Base-by-base conservation (phyloP, 2,888 invertebrate species). In the Nowickia ferox region DNA sequence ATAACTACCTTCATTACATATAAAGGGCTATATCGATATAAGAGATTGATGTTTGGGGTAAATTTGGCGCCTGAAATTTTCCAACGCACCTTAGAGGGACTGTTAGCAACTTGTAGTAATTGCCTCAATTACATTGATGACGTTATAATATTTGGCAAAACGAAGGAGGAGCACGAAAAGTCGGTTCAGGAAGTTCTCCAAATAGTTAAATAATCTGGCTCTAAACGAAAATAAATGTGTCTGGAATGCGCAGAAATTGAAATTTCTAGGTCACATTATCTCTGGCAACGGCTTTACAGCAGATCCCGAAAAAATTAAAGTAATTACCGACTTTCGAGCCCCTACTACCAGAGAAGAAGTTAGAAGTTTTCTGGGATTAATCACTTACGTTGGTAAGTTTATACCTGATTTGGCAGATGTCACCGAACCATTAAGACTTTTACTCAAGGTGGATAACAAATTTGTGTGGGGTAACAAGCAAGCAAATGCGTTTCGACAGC, bases 31-130 rank as follows among this genome's bases (percentile, higher is more conserved):
- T 90, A 88, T 71, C 71, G 90, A 9, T 92, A 91, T 69, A 92
- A 92, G 81, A 9, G 61, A 19, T 13, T 92, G 6, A 89, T 92
- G 90, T 92, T 92, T 69, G 91, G 91, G 0, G 89, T 92, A 0
- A 90, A 90, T 42, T 91, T 22, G n/a, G 51, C 51, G 10, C 51
- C 51, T 17, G 44, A 19, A 30, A 22, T 51, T n/a, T 51, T 51
- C n/a, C 9, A 51, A 17, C 51, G 51, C 9, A 51, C 17, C 13
- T 9, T 51, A 4, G 51, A 68, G 30, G n/a, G 51, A 15, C 90
- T 87, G 81, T 84, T 9, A 84, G 86, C n/a, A 84, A 86, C 84
- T 38, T 90, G 90, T 68, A 76, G 88, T 65, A 89, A 88, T 48
- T 87, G 87, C n/a, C 40, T 90, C 5, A 90, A 89, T 68, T 91